phyloP scores from a whole-genome alignment of 2,888 invertebrate genomes.

The Tipula unca region DNA sequence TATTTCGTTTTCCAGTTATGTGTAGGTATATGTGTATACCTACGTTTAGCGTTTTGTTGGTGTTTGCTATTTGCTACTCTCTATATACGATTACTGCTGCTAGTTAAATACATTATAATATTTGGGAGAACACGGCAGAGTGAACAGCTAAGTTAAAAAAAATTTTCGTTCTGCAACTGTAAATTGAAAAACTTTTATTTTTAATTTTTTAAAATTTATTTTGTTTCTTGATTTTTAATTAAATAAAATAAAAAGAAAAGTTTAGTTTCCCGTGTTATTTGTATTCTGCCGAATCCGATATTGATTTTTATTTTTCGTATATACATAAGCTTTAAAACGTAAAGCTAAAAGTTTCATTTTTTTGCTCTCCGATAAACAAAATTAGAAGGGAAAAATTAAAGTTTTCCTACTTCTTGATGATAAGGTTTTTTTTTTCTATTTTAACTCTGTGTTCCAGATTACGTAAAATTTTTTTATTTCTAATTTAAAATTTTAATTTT shows the following conservation, averaged over 20 bases:
- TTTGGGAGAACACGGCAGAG: neutral
- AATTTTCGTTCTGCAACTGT: neutral
- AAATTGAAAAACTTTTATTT: neutral
- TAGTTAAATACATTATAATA: neutral
- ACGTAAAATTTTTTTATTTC: neutral
- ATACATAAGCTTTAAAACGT: neutral
- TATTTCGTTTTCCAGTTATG: neutral
- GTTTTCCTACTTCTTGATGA: neutral
- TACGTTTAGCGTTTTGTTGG: neutral
- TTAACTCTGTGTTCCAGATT: neutral
- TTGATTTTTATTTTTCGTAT: neutral
- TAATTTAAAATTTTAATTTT: neutral
- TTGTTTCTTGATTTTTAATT: slow-evolving; percentile 4
- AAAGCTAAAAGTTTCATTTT: neutral
- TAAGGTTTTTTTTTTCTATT: neutral
- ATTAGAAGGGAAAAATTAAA: slow-evolving; percentile 8
- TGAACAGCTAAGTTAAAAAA: neutral
- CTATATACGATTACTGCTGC: neutral
- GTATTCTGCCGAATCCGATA: neutral
- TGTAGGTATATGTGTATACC: neutral
- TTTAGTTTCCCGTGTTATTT: neutral
- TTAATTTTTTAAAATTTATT: neutral
- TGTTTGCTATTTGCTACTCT: neutral
- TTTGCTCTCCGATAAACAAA: neutral
- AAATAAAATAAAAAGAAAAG: neutral